A percentile compares a stretch with the other conserved stretches of the same genome.
These are phyloP conservation scores for Gallinago nigripennis DNA, from an alignment of 2,797 vertebrate genomes.

Conservation along the genomic window DNA sequence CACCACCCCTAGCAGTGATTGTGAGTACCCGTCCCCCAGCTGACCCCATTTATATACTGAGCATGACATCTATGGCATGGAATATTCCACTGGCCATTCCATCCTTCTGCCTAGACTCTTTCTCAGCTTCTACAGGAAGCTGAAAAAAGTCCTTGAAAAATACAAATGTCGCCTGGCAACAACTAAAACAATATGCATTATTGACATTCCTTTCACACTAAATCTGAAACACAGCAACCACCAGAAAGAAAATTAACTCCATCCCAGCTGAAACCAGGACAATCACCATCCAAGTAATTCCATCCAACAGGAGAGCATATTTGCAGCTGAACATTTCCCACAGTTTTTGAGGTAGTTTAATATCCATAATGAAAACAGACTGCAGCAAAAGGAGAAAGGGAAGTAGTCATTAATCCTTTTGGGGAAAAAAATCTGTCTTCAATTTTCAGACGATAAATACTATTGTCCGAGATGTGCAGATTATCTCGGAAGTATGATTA, in stretches of 20 bases:
- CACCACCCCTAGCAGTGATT: background rate
- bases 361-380: background rate
- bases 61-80: background rate
- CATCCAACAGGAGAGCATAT: background rate
- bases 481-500: constrained; percentile 1
- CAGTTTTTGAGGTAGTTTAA: constrained; percentile 7
- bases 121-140: background rate
- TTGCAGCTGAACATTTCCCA: background rate
- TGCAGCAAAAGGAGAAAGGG: background rate
- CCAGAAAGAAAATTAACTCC: background rate
- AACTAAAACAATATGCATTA: background rate
- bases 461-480: background rate
- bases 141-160: background rate
- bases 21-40: background rate
- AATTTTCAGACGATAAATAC: constrained; percentile 14
- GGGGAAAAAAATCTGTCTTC: background rate
- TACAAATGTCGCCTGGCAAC: background rate
- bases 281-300: background rate
- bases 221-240: background rate
- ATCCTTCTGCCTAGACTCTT: background rate
- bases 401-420: constrained; percentile 5
- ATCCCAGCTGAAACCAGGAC: background rate
- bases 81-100: background rate
- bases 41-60: background rate
- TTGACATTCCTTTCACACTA: background rate